These are phyloP conservation scores for Hypsibius dujardini DNA, from an alignment of 1,140 invertebrate genomes.

Conservation along the genomic window DNA sequence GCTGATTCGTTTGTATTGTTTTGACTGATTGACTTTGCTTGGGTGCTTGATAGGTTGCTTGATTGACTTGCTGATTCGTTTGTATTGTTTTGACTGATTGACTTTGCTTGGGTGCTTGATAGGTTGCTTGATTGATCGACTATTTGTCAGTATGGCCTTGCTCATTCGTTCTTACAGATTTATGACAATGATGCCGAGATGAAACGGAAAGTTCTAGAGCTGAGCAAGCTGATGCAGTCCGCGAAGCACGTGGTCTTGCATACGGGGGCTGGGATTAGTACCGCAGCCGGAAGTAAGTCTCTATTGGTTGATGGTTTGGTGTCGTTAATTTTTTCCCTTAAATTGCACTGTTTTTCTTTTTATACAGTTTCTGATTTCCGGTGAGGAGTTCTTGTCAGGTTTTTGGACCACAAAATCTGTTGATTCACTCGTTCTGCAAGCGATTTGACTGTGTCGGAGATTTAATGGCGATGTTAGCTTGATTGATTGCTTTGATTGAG, in stretches of 20 bases:
- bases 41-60: conserved; percentile 11
- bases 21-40: conserved; percentile 18
- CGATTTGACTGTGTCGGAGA: too few relatives aligned
- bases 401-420: too few relatives aligned
- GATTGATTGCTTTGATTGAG: too few relatives aligned
- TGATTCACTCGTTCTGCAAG: too few relatives aligned
- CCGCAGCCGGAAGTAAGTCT: conserved; percentile 62
- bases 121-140: conserved; percentile 44
- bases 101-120: too few relatives aligned
- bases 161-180: conserved; percentile 20
- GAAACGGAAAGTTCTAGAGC: conserved; percentile 51
- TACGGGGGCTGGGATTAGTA: conserved; percentile 90
- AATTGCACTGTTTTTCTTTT: conserved; percentile 17
- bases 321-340: too few relatives aligned
- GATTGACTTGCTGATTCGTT: not conserved
- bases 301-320: too few relatives aligned
- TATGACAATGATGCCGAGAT: conserved; percentile 47
- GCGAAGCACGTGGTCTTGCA: conserved; percentile 75
- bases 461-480: too few relatives aligned
- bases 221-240: conserved; percentile 54
- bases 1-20: conserved; percentile 20
- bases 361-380: conserved; percentile 13
- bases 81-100: too few relatives aligned
- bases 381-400: conserved; percentile 20
- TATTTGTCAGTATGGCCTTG: conserved; percentile 29